Conservation (phyloP, 1,140 invertebrate genomes). For the Zeugodacus cucurbitae region DNA sequence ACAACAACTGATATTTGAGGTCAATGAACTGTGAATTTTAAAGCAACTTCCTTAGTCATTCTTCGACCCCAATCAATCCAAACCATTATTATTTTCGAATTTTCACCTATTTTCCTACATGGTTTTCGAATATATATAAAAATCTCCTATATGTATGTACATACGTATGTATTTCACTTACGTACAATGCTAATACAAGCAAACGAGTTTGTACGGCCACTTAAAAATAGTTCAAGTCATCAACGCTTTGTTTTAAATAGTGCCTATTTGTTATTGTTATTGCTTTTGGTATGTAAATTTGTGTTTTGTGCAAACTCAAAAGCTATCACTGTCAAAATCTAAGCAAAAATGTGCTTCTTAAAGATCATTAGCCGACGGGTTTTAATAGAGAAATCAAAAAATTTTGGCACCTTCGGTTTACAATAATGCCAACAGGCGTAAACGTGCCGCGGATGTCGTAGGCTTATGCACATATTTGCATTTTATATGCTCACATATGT, state of each 20-base stretch:
- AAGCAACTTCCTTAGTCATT: no score
- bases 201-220: not conserved
- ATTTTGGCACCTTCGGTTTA: not conserved
- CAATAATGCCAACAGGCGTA: not conserved
- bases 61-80: no score
- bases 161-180: not conserved
- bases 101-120: not conserved
- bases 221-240: slow-evolving; percentile 33
- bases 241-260: slow-evolving; percentile 26
- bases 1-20: no score
- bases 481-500: not conserved
- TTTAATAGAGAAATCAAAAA: not conserved
- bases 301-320: not conserved
- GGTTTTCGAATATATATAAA: not conserved
- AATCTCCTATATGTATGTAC: no score
- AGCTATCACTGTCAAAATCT: slow-evolving; percentile 19
- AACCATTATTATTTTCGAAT: no score
- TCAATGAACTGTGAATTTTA: not conserved
- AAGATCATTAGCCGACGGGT: not conserved
- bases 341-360: not conserved
- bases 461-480: not conserved
- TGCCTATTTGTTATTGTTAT: not conserved
- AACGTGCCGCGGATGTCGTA: not conserved
- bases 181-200: not conserved
- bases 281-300: slow-evolving; percentile 1